phyloP scores from a whole-genome alignment of 1,140 invertebrate genomes.

The Copidosoma floridanum region DNA sequence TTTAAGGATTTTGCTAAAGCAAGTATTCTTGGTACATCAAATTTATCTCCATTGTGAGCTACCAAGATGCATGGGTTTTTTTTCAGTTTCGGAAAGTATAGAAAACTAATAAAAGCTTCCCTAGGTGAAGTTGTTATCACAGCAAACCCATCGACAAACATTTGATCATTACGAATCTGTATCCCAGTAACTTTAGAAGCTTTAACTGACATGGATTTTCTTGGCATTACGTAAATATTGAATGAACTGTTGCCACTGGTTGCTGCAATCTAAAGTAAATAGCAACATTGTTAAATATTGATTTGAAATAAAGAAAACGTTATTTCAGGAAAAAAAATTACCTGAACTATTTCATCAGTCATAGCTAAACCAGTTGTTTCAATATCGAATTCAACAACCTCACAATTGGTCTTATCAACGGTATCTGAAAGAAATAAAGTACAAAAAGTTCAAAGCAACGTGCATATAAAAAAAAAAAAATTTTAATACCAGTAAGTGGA shows the following conservation, averaged over 20 bases:
- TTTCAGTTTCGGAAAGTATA: background rate
- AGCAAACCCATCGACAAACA: background rate
- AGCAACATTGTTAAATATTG: background rate
- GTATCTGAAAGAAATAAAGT: constrained; percentile 1
- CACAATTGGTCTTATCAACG: background rate
- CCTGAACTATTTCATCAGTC: constrained; percentile 15
- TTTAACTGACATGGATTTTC: constrained; percentile 9
- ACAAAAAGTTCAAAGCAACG: background rate
- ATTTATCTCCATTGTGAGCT: background rate
- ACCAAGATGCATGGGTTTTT: background rate
- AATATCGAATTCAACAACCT: constrained; percentile 11
- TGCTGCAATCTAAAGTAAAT: constrained; percentile 5
- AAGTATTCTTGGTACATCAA: background rate
- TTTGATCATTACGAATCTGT: background rate
- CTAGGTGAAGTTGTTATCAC: constrained; percentile 4
- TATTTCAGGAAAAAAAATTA: background rate
- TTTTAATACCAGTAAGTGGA: background rate
- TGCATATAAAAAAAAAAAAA: background rate
- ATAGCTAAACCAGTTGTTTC: constrained; percentile 13
- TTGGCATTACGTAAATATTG: constrained; percentile 3
- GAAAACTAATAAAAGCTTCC: background rate
- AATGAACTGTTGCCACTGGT: background rate
- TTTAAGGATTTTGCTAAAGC: background rate
- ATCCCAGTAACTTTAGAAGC: constrained; percentile 8
- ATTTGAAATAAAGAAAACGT: background rate